Evolutionary conservation across 2,888 invertebrate genomes (phyloP).

Genomic region (Tubulanus polymorphus): DNA sequence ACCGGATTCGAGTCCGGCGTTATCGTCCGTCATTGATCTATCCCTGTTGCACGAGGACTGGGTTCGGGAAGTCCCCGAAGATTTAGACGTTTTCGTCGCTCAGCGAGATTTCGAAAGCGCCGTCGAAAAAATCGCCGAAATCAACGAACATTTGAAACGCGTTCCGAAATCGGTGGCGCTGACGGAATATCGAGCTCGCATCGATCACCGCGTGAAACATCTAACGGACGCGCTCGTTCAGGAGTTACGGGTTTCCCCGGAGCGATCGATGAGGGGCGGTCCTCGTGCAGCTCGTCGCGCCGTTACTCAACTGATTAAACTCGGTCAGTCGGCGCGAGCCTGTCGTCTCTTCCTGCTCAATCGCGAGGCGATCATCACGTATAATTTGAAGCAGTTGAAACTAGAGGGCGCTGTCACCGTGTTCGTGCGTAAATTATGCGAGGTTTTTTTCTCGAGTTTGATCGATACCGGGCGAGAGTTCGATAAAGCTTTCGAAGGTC

Average conservation of each 20-base stretch:
- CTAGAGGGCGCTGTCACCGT: constrained; percentile 68
- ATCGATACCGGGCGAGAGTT: constrained; percentile 73
- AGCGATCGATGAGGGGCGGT: constrained; percentile 80
- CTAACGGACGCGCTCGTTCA: constrained; percentile 83
- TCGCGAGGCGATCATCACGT: constrained; percentile 76
- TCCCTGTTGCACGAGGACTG: too few species aligned
- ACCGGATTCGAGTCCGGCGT: too few species aligned
- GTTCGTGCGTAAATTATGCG: constrained; percentile 76
- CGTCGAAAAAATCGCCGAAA: constrained; percentile 70
- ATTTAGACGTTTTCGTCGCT: constrained; percentile 89
- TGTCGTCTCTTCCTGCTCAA: constrained; percentile 78
- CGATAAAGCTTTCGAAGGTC: constrained; percentile 74
- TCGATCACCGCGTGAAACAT: constrained; percentile 54
- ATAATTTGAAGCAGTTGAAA: constrained; percentile 71
- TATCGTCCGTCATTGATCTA: too few species aligned
- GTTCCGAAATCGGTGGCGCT: constrained; percentile 44
- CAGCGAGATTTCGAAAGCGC: constrained; percentile 94
- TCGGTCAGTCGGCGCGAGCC: constrained; percentile 70
- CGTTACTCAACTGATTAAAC: constrained; percentile 75
- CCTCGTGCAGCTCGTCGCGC: constrained; percentile 81
- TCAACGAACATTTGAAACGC: constrained; percentile 39
- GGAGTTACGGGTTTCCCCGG: constrained; percentile 84
- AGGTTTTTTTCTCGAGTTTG: constrained; percentile 79
- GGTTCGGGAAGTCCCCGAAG: constrained; percentile 86
- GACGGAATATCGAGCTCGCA: constrained; percentile 49